Conservation (phyloP, 1,140 invertebrate genomes). For the Drosophila ironensis region DNA sequence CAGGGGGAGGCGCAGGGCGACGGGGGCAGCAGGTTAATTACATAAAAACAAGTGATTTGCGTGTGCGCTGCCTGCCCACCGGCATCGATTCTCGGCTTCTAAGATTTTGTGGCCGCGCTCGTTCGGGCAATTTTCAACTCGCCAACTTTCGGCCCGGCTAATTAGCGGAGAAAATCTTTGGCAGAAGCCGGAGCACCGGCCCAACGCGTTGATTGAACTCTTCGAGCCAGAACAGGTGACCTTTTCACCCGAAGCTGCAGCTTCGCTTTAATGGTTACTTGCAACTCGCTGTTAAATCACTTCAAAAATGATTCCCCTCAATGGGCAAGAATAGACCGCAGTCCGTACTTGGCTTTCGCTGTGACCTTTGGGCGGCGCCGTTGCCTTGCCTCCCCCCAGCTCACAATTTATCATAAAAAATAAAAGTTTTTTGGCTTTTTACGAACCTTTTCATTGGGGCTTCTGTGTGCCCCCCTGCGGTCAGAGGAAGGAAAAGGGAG, state of each 20-base stretch:
- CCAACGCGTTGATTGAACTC: conserved; percentile 33
- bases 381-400: conserved; percentile 32
- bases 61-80: conserved; percentile 53
- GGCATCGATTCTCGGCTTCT: conserved; percentile 39
- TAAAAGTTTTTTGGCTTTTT: conserved; percentile 67
- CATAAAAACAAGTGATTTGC: conserved; percentile 76
- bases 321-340: not conserved
- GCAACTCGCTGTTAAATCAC: too few species aligned
- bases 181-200: conserved; percentile 7
- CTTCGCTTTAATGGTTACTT: too few species aligned
- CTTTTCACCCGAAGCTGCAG: not conserved
- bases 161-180: conserved; percentile 49
- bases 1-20: not conserved
- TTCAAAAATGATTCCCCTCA: too few species aligned
- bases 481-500: conserved; percentile 32
- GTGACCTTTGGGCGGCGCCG: conserved; percentile 62
- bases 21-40: conserved; percentile 54
- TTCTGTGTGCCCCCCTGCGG: conserved; percentile 46
- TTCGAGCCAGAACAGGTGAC: conserved; percentile 24
- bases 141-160: conserved; percentile 49
- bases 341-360: conserved; percentile 8
- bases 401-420: conserved; percentile 54
- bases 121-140: conserved; percentile 48
- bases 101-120: conserved; percentile 8
- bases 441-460: conserved; percentile 34